Conservation (phyloP, 2,888 invertebrate genomes). For the Hypsopygia costalis region DNA sequence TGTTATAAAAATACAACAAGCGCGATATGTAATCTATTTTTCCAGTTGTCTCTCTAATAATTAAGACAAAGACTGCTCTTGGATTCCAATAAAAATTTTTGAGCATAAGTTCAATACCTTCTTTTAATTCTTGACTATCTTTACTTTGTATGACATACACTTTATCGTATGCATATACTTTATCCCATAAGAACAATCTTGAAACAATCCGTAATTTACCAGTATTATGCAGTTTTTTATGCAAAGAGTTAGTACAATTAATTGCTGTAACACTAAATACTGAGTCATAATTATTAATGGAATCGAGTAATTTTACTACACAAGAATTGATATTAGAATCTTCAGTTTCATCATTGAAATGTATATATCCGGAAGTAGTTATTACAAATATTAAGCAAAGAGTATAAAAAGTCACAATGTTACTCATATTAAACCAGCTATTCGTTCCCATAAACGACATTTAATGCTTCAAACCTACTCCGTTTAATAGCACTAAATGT, state of each 20-base stretch:
- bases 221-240: neutral
- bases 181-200: neutral
- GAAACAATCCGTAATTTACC: neutral
- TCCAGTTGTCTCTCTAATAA: neutral
- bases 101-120: neutral
- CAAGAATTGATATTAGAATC: neutral
- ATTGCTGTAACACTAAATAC: neutral
- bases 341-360: neutral
- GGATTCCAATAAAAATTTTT: slow-evolving; percentile 5
- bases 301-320: neutral
- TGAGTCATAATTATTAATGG: neutral
- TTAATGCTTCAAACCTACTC: too few species aligned
- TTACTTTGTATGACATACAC: slow-evolving; percentile 1
- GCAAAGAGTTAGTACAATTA: neutral
- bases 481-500: too few species aligned
- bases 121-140: neutral
- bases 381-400: too few species aligned
- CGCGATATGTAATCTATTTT: neutral
- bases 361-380: neutral
- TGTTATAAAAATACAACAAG: slow-evolving; percentile 1
- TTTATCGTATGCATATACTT: neutral
- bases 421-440: too few species aligned
- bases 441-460: too few species aligned
- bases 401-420: too few species aligned
- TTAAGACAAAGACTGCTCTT: slow-evolving; percentile 1